phyloP scores from a whole-genome alignment of 2,888 invertebrate genomes.

The Drosophila engyochracea region DNA sequence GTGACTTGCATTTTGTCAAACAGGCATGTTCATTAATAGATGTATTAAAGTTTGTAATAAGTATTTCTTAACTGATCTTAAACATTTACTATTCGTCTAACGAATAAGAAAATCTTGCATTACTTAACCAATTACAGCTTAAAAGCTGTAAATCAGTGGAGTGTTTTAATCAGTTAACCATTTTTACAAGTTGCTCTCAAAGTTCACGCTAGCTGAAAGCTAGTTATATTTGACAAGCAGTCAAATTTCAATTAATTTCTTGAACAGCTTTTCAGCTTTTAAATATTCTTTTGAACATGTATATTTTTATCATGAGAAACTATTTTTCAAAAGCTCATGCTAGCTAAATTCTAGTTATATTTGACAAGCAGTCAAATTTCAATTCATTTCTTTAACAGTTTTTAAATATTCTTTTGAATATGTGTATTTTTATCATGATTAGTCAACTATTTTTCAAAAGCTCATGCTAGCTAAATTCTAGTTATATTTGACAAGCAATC shows the following conservation, averaged over 20 bases:
- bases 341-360: neutral
- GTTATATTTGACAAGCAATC: neutral
- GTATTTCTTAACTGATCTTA: neutral
- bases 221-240: neutral
- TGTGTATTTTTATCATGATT: accelerated
- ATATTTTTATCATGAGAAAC: accelerated
- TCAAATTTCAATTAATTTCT: neutral
- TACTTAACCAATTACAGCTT: neutral
- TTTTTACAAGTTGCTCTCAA: neutral
- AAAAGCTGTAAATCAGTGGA: neutral
- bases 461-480: neutral
- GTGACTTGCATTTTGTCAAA: slow-evolving; percentile 51
- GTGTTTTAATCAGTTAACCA: neutral
- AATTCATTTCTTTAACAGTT: neutral
- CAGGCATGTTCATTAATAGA: neutral
- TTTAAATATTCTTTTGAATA: neutral
- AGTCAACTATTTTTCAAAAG: neutral
- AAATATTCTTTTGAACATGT: neutral
- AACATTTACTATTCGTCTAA: neutral
- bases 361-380: neutral
- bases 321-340: neutral
- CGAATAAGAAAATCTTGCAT: neutral
- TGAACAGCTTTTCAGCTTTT: neutral
- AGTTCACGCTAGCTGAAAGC: neutral
- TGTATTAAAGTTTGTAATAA: neutral